Base-by-base conservation (phyloP, 2,797 vertebrate genomes). In the Malurus splendens region DNA sequence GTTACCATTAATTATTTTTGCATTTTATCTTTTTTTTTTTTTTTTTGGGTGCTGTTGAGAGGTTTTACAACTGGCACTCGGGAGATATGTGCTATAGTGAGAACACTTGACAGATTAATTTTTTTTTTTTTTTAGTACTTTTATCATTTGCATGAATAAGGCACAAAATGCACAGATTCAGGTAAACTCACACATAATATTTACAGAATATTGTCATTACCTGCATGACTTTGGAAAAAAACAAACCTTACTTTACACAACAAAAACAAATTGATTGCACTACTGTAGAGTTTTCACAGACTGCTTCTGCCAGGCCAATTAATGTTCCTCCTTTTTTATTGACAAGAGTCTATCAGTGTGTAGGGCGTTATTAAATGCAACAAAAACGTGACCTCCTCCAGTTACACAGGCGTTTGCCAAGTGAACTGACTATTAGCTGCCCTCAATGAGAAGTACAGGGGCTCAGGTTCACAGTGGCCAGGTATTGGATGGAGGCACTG, bases 81-180 rank as follows among this genome's bases (percentile, higher is more conserved):
- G 95, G 94, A 97, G 96, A 95, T 96, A 96, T 96, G 97, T 97
- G 97, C 97, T 97, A 78, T 91, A 94, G 82, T 95, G 97, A 96
- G 97, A 98, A 98, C 96, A 97, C 96, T 96, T 95, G 96, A 98
- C 97, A 92, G 94, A 95, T 94, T 84, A 66, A 64, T 64, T 42
- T 89, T 65, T 90, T 96, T 74, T 67, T 91, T 96, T 97, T 97
- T 97, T n/a, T n/a, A 97, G 96, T 97, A 97, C 97, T 96, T 96
- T 95, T 96, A 97, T 97, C 95, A 97, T 97, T 97, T 97, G 97
- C 97, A 95, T 98, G 98, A 98, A 98, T 99, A 99, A 99, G 99
- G 98, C 99, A 99, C 99, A 98, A 98, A 98, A 99, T 99, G 98
- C 98, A 99, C 98, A 99, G 98, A 99, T 99, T 98, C 98, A 97